Base-by-base conservation (phyloP, 92 coral and sea anemone species). In the Diadumene lineata region DNA sequence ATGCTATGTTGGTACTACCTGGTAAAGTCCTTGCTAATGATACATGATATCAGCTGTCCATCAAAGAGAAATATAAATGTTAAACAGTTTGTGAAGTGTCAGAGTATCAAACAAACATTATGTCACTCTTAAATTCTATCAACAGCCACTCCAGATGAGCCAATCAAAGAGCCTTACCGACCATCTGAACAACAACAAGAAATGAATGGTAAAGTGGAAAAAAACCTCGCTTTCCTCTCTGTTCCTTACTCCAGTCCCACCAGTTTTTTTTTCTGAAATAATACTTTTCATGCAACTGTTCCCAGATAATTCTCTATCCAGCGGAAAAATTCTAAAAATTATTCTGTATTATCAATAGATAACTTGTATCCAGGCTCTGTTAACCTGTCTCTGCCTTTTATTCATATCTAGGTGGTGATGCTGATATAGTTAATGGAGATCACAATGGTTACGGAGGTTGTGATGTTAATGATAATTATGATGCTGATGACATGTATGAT, bases 401-500 rank as follows among this genome's bases (percentile, higher is more conserved):
- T 21, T 53, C 19, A 15, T 53, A 13, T 21, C 48, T n/a, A 38
- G 48, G 48, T 38, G 48, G 48, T 38, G 48, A 38, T 38, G 31
- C 27, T 23, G 68, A 62, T 28, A 62, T 62, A 43, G 28, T 62
- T 0, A 16, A 62, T 31, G 38, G 31, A 28, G 68, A 62, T 43
- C 29, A 62, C 31, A n/a, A 62, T 58, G 64, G 17, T 26, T 58
- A 69, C 50, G 28, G 50, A 26, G 60, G 57, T n/a, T 23, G 31
- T 70, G 75, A 70, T 48, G 46, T 24, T 31, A 28, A 70, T 29
- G 44, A 70, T 69, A 62, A 26, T 21, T 56, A 55, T 55, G 74
- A 69, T 69, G 75, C 22, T 31, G 50, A 18, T 62, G 68, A 62
- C 68, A 62, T 62, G 68, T 62, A 29, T 62, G 68, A 62, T 62